Evolutionary conservation across 2,888 invertebrate species (phyloP), one percentile per base, ranked within the genome.

Genomic region (Corbicula japonica): DNA sequence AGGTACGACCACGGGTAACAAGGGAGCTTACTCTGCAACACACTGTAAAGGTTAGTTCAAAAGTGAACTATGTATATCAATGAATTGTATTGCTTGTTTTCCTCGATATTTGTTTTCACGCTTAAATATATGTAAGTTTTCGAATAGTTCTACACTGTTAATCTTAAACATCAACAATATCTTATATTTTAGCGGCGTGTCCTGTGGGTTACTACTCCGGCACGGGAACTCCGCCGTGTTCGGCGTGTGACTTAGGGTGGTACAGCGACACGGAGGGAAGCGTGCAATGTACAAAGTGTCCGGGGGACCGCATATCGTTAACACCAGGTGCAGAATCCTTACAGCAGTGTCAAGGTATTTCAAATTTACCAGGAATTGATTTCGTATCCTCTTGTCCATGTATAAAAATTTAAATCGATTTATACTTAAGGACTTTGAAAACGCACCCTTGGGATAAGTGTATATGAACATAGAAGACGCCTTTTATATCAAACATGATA

Each of bases 1-100:
- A 4, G 76, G 74, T 5, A 65, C 32, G n/a, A 80, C 80, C n/a
- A 84, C 84, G 5, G 46, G 46, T 15, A 30, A 21, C 15, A 30
- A 12, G 38, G 78, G 82, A 54, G 54, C 68, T 15, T n/a, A 35
- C 26, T 56, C 65, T 10, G 21, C 15, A 23, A 26, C 28, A 1
- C 34, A 41, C 10, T 75, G 75, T 38, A 10, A 61, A 62, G 69
- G 69, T 69, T 48, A 5, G 2, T 18, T 15, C 32, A 30, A 30
- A 10, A 30, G 30, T 5, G 15, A 23, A n/a, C 28, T 2, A 23
- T 48, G 1, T 21, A 2, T n/a, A n/a, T 6, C 48, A n/a, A 10
- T 48, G 48, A 1, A 21, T 21, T 6, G 15, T 48, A 48, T 21
- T 10, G 10, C 26, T 1, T 48, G 4, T n/a, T 10, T 6, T 8